phyloP scores from a whole-genome alignment of 2,113 vertebrate species.

The Gallinago paraguaiae region DNA sequence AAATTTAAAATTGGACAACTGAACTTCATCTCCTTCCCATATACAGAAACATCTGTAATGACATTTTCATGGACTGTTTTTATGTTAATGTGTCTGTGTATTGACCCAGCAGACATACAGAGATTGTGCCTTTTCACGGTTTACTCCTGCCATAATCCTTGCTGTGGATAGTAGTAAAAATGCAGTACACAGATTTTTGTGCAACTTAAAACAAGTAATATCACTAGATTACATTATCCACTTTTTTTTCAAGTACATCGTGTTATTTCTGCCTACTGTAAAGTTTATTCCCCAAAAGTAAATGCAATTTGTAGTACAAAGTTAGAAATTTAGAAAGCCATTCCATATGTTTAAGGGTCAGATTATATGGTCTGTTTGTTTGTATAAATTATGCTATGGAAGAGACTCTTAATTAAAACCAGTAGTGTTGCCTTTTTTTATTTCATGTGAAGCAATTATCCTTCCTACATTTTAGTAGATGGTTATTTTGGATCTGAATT shows the following conservation, averaged over 20 bases:
- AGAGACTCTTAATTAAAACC: constrained; percentile 11
- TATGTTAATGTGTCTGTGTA: neutral
- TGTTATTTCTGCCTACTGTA: neutral
- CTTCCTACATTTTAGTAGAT: neutral
- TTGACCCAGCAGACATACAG: neutral
- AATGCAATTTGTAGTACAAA: neutral
- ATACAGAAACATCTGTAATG: neutral
- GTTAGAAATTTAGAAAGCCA: neutral
- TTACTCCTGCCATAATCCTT: neutral
- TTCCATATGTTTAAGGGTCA: constrained; percentile 28
- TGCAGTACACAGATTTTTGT: neutral
- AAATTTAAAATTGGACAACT: neutral
- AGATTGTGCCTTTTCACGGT: neutral
- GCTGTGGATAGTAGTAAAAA: neutral
- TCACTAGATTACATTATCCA: neutral
- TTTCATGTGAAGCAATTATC: neutral
- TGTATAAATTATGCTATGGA: neutral
- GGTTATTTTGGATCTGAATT: neutral
- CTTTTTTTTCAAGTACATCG: neutral
- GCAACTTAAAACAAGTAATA: neutral
- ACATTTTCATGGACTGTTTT: neutral
- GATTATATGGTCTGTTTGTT: neutral
- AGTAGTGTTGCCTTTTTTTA: constrained; percentile 12
- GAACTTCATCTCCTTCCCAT: neutral
- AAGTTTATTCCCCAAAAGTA: neutral